A percentile compares a stretch with the other conserved stretches of the same genome.
These are phyloP conservation scores for Phymorhynchus buccinoides DNA, from an alignment of 1,140 invertebrate genomes.

Conservation along the genomic window DNA sequence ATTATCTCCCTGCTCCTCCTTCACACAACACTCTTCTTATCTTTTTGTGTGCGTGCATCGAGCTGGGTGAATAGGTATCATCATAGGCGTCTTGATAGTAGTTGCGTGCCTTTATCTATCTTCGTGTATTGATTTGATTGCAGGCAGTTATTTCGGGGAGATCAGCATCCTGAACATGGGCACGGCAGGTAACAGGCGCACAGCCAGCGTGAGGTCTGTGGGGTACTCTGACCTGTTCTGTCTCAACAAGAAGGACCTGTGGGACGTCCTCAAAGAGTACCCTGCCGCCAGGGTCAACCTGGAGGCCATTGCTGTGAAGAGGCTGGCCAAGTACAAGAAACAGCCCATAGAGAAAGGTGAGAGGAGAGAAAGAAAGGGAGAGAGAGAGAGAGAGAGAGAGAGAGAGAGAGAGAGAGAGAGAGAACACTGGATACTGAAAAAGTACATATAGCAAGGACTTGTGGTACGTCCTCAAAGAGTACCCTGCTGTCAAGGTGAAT, in stretches of 20 bases:
- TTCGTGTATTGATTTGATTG: background rate
- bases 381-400: too few species aligned
- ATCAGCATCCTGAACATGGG: slow-evolving; percentile 99
- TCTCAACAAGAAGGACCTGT: slow-evolving; percentile 98
- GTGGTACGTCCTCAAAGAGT: slow-evolving; percentile 99
- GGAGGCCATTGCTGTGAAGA: slow-evolving; percentile 97
- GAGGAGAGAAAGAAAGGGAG: background rate
- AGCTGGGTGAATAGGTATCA: too few species aligned
- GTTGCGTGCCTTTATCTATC: too few species aligned
- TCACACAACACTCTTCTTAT: too few species aligned
- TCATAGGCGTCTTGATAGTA: too few species aligned
- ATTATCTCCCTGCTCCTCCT: too few species aligned
- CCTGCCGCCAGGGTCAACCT: slow-evolving; percentile 94
- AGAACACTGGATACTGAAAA: too few species aligned
- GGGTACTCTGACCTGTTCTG: slow-evolving; percentile 99
- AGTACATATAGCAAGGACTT: too few species aligned
- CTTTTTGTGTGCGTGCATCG: too few species aligned
- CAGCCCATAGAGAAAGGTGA: slow-evolving; percentile 69
- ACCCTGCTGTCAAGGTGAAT: slow-evolving; percentile 94
- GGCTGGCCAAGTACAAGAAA: slow-evolving; percentile 78
- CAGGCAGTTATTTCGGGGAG: slow-evolving; percentile 98
- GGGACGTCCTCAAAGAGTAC: slow-evolving; percentile 99
- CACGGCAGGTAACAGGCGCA: slow-evolving; percentile 93
- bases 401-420: too few species aligned
- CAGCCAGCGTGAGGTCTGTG: slow-evolving; percentile 88